Percentiles rank a stretch among this genome's conserved stretches.
phyloP scores from a whole-genome alignment of 1,140 invertebrate genomes.

The Cephus cinctus region DNA sequence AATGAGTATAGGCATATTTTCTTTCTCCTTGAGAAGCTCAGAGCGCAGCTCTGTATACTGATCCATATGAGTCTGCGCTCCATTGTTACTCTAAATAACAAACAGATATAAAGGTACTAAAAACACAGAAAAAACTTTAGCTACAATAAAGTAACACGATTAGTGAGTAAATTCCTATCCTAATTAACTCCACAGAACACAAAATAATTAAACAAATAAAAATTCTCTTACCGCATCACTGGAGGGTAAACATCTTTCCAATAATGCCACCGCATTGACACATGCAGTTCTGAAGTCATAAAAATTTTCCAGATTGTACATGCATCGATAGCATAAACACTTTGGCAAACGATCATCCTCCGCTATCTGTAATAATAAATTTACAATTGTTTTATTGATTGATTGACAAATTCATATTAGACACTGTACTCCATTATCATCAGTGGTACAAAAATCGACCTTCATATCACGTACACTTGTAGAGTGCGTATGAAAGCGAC shows the following conservation, averaged over 20 bases:
- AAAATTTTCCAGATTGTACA: conserved; percentile 59
- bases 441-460: not conserved
- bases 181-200: no score
- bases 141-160: not conserved
- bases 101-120: not conserved
- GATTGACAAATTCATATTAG: not conserved
- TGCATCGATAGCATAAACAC: conserved; percentile 56
- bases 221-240: conserved; percentile 33
- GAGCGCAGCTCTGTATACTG: conserved; percentile 32
- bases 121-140: not conserved
- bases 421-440: not conserved
- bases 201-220: not conserved
- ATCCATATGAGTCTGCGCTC: not conserved
- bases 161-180: not conserved
- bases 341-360: conserved; percentile 56
- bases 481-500: not conserved
- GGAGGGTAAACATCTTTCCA: conserved; percentile 46
- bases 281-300: conserved; percentile 57
- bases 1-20: conserved; percentile 50
- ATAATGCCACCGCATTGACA: conserved; percentile 50
- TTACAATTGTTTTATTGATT: not conserved
- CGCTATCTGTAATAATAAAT: conserved; percentile 46
- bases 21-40: conserved; percentile 42
- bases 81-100: conserved; percentile 21
- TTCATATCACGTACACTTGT: not conserved